Base-by-base conservation (phyloP, 2,797 vertebrate genomes). In the Diplodus sargus region DNA sequence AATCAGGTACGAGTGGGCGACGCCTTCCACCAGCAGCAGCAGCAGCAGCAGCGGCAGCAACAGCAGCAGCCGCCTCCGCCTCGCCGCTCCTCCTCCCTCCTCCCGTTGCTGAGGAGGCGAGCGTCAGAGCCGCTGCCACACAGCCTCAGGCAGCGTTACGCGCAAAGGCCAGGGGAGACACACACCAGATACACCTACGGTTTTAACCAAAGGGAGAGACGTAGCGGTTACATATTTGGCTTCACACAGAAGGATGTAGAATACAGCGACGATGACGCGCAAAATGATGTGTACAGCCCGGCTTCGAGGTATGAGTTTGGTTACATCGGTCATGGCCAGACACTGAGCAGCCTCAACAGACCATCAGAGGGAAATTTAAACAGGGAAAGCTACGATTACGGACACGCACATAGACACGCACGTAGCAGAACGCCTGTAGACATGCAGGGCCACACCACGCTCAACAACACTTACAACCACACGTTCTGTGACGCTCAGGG, bases 1-100 rank as follows among this genome's bases (percentile, higher is more conserved):
- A 83, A 90, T 89, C 94, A 96, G 94, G 95, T 96, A 95, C 86
- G 66, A 79, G 66, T 5, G 18, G 65, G 84, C 4, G 78, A 79
- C 18, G 43, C 51, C 87, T 22, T 52, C 60, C 75, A 3, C 20
- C 76, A 43, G 3, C 76, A 20, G 54, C 87, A 73, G 62, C 81
- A 67, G 30, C 28, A 28, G 25, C 25, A 25, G 25, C 25, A 25
- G 4, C 28, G 4, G 28, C 47, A 65, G 51, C 51, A 23, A 42
- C 67, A 39, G 49, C 48, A 6, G 9, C 70, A 45, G 58, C 85
- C 87, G 3, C 60, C 84, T 10, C 74, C 30, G 2, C 83, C 89
- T 30, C 67, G 0, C 34, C 82, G 78, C 79, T 90, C 85, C 51
- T 82, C 77, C 76, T 82, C 83, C n/a, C 82, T 90, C 74, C 81